Conservation (phyloP, 1,140 invertebrate species). For the Formica selysi region DNA sequence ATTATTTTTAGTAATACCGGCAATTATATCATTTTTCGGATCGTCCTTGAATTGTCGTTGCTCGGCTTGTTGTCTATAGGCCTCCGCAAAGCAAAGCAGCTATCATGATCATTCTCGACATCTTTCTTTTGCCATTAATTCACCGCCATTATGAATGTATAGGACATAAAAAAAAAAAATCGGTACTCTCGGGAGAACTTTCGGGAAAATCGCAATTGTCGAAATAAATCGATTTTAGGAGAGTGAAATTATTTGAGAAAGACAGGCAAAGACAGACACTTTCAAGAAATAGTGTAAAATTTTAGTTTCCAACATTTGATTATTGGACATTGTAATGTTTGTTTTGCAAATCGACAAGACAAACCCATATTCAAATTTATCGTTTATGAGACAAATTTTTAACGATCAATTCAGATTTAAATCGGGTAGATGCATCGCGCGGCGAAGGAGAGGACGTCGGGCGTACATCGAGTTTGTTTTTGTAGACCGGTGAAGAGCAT, state of each 20-base stretch:
- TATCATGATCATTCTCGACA: slow-evolving; percentile 62
- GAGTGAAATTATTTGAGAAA: too few species aligned
- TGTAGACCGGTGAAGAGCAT: slow-evolving; percentile 10
- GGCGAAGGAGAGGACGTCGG: not conserved
- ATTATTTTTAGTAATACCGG: slow-evolving; percentile 40
- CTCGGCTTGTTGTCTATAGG: slow-evolving; percentile 56
- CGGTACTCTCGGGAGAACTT: not conserved
- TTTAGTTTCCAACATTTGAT: not conserved
- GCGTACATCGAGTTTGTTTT: slow-evolving; percentile 56
- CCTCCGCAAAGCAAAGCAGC: slow-evolving; percentile 60
- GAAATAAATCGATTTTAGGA: not conserved
- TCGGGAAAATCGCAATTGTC: not conserved
- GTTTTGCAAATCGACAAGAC: not conserved
- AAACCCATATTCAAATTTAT: not conserved
- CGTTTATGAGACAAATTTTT: not conserved
- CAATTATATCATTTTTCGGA: slow-evolving; percentile 34
- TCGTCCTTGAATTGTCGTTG: slow-evolving; percentile 48
- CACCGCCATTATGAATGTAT: not conserved
- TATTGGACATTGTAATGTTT: not conserved
- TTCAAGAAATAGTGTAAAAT: not conserved
- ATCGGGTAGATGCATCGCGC: not conserved
- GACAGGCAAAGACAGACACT: not conserved
- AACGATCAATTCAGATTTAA: not conserved
- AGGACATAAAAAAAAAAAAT: not conserved
- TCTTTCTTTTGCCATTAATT: slow-evolving; percentile 21